A percentile compares a stretch with the other conserved stretches of the same genome.
Conservation (phyloP, 64 coral and sea anemone genomes). For the Orbicella faveolata region DNA sequence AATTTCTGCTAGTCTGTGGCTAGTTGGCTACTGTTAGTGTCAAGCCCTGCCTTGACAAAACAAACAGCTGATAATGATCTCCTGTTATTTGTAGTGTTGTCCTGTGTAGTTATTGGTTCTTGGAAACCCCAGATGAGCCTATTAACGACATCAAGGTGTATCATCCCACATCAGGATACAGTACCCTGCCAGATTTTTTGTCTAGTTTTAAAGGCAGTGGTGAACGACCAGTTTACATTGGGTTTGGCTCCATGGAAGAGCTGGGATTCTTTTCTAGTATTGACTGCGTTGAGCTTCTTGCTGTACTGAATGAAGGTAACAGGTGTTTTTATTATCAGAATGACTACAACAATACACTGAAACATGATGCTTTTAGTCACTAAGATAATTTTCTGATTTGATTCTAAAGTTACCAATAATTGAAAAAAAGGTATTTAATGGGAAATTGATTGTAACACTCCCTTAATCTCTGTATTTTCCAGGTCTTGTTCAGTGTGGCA, state of each 20-base stretch:
- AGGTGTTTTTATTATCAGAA: no score
- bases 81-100: constrained; percentile 39
- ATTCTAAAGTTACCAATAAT: no score
- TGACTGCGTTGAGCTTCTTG: constrained; percentile 78
- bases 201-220: constrained; percentile 37
- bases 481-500: constrained; percentile 91
- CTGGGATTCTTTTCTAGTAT: constrained; percentile 86
- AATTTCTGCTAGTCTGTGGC: no score
- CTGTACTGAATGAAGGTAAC: constrained; percentile 66
- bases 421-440: no score
- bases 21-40: no score
- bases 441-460: no score
- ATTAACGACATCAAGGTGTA: constrained; percentile 63
- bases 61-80: neutral
- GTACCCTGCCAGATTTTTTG: constrained; percentile 59
- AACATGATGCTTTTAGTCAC: no score
- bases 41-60: no score
- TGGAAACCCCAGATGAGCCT: constrained; percentile 60
- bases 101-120: constrained; percentile 80
- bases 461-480: neutral
- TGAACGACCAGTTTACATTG: constrained; percentile 75
- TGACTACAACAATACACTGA: no score
- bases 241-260: constrained; percentile 95
- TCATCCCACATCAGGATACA: constrained; percentile 47
- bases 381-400: no score